Percentiles rank a stretch among this genome's conserved stretches.
Conservation (phyloP, 1,140 invertebrate species). For the Drosophila pachea region DNA sequence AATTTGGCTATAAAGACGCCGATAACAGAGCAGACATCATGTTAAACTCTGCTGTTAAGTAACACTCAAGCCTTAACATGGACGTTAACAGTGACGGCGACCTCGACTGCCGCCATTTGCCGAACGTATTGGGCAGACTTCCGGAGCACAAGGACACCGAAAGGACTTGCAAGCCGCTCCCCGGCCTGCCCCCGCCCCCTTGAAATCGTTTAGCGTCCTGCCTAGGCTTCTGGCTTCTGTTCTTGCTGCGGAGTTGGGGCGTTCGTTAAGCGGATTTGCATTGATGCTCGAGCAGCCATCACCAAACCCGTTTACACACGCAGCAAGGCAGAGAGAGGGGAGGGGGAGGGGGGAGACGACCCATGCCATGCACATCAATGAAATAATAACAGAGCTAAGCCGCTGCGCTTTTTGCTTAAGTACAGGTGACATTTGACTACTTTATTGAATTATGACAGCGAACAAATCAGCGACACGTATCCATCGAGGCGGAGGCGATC, state of each 20-base stretch:
- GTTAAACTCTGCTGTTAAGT: too few species aligned
- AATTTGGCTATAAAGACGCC: too few species aligned
- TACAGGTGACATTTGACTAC: slow-evolving; percentile 66
- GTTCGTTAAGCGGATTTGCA: slow-evolving; percentile 41
- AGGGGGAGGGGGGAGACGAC: too few species aligned
- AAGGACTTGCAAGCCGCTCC: too few species aligned
- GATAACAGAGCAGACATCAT: too few species aligned
- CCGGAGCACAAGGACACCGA: too few species aligned
- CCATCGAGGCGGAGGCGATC: neutral
- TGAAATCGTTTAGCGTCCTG: neutral
- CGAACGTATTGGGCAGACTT: slow-evolving; percentile 6
- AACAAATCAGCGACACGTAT: slow-evolving; percentile 76
- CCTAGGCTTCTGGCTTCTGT: neutral
- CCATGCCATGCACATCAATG: slow-evolving; percentile 17
- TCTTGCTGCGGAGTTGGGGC: neutral
- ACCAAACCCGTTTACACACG: slow-evolving; percentile 34
- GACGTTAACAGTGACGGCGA: neutral
- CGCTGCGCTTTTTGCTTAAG: slow-evolving; percentile 50
- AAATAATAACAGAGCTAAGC: slow-evolving; percentile 37
- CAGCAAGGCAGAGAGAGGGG: neutral
- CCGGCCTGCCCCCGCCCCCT: neutral
- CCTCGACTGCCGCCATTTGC: slow-evolving; percentile 4
- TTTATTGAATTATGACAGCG: slow-evolving; percentile 78
- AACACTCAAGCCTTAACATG: neutral
- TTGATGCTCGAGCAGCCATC: slow-evolving; percentile 14